Base-by-base conservation (phyloP, 2,113 vertebrate genomes). In the Cheilinus undulatus region DNA sequence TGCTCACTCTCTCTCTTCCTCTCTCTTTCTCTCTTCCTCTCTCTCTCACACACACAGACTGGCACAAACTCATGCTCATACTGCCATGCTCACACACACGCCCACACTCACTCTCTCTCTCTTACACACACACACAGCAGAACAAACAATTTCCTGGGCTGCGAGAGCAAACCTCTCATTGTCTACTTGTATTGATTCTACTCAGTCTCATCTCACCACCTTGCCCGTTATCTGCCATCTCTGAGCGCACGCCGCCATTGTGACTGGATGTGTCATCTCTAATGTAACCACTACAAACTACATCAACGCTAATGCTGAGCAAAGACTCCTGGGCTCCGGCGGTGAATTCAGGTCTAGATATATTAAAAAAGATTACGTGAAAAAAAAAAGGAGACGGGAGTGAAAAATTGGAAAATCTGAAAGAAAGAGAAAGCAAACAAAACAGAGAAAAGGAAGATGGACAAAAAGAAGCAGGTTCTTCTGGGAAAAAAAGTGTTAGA, bases 111-210 rank as follows among this genome's bases (percentile, higher is more conserved):
- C 52, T 28, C 54, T 9, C 50, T 34, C 32, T 34, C 8, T 34
- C 32, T 34, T 11, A 61, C 43, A 45, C 74, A 79, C 61, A 67
- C 65, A 45, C 66, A 1, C 4, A 66, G 69, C 56, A 90, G 85
- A 90, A 80, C 85, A 90, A 90, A 90, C 88, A 87, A 91, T 91
- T 91, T 91, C 88, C 88, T 90, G 89, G 78, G 74, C 83, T 74
- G 75, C 36, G 36, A 86, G 83, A 85, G 83, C 87, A 88, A 90
- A 86, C 88, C 86, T 86, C 86, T 91, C 85, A 91, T 91, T 91
- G 89, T 92, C 84, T 89, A 80, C 74, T 78, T 64, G 80, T 91
- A 92, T 91, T 88, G 91, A 92, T 91, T 90, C 67, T 82, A 74
- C 83, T 86, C 78, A 69, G 82, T 86, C 82, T 88, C 82, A 75